Percentiles rank a stretch among this genome's conserved stretches.
phyloP scores from a whole-genome alignment of 2,797 vertebrate species.

The Tympanoctomys barrerae region DNA sequence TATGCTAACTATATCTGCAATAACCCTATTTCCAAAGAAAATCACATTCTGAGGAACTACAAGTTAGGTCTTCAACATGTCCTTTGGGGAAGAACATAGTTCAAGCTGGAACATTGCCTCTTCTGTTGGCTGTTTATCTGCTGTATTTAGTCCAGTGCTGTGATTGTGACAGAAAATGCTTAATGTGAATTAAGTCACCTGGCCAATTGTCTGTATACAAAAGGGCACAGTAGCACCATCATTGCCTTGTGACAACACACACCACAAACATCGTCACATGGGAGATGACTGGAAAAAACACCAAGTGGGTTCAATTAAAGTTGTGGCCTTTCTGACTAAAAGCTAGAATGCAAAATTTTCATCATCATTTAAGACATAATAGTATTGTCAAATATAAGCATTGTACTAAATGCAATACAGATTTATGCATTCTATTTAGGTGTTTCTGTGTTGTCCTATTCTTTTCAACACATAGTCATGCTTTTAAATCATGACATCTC shows the following conservation, averaged over 20 bases:
- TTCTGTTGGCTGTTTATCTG: neutral
- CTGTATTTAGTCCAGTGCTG: neutral
- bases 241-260: neutral
- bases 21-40: neutral
- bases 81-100: neutral
- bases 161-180: neutral
- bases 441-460: neutral
- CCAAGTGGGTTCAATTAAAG: slow-evolving; percentile 3
- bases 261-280: slow-evolving; percentile 30
- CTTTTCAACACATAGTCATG: slow-evolving; percentile 18
- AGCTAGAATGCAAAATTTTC: neutral
- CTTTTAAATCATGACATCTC: neutral
- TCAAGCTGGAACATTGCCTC: neutral
- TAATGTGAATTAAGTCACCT: neutral
- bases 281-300: slow-evolving; percentile 12
- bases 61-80: neutral
- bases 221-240: neutral
- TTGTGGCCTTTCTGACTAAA: slow-evolving; percentile 42
- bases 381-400: neutral
- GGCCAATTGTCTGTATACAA: neutral
- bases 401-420: neutral
- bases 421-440: neutral
- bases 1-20: neutral
- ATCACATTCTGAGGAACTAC: neutral
- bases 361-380: neutral